phyloP scores from a whole-genome alignment of 1,140 invertebrate species.

The Drosophila quadrilineata region DNA sequence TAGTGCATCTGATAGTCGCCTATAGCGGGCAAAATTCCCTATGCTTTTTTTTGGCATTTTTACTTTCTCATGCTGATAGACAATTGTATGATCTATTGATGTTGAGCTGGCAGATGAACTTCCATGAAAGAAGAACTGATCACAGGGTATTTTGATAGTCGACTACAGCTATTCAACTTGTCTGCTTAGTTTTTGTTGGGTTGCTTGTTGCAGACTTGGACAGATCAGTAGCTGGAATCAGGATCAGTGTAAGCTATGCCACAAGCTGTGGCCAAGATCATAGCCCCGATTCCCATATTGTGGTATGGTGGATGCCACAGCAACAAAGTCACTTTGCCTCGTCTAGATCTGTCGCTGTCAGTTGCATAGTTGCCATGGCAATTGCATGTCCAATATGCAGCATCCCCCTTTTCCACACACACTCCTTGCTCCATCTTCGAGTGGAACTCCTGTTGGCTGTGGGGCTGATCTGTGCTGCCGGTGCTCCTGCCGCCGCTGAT shows the following conservation, averaged over 20 bases:
- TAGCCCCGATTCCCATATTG: slow-evolving; percentile 13
- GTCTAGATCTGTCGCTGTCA: slow-evolving; percentile 75
- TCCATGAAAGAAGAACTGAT: too few species aligned
- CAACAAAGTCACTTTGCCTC: slow-evolving; percentile 30
- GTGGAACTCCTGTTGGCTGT: neutral
- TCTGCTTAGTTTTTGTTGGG: too few species aligned
- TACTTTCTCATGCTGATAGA: too few species aligned
- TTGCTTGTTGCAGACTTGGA: too few species aligned
- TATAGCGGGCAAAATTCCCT: too few species aligned
- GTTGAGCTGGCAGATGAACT: too few species aligned
- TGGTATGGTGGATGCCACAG: slow-evolving; percentile 21
- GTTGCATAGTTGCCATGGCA: slow-evolving; percentile 69
- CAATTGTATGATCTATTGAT: too few species aligned
- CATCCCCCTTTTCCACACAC: neutral
- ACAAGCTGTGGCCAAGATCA: slow-evolving; percentile 1
- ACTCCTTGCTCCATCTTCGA: neutral
- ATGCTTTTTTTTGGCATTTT: too few species aligned
- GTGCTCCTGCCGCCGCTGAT: slow-evolving; percentile 18
- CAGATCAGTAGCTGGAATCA: slow-evolving; percentile 74
- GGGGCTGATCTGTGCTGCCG: neutral
- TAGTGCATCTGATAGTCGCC: too few species aligned
- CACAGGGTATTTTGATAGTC: too few species aligned
- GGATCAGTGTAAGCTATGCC: slow-evolving; percentile 69
- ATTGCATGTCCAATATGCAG: slow-evolving; percentile 62
- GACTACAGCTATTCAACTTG: too few species aligned